These are phyloP conservation scores for Trissolcus brochymenae DNA, from an alignment of 2,888 invertebrate species.

Conservation along the genomic window DNA sequence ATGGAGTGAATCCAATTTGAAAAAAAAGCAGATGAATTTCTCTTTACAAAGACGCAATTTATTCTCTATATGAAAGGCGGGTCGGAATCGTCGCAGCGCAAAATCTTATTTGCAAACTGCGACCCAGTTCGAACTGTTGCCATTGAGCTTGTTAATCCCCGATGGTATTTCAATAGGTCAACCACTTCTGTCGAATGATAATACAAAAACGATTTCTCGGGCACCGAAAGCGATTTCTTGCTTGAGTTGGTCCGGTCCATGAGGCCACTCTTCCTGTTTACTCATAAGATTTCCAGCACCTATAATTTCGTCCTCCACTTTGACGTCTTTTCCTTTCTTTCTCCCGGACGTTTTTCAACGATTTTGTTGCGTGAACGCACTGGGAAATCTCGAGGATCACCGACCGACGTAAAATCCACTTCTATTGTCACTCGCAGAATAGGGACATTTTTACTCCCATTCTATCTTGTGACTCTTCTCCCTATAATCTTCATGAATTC, in stretches of 20 bases:
- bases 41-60: conserved; percentile 2
- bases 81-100: conserved; percentile 52
- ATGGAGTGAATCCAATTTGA: background rate
- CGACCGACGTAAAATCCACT: conserved; percentile 41
- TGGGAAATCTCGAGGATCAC: conserved; percentile 49
- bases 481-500: too few species aligned
- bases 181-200: conserved; percentile 66
- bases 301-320: conserved; percentile 69
- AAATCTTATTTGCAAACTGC: conserved; percentile 73
- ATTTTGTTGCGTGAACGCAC: conserved; percentile 68
- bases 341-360: conserved; percentile 46
- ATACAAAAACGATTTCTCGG: conserved; percentile 56
- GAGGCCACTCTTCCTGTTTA: conserved; percentile 71
- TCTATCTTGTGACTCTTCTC: conserved; percentile 29
- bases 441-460: conserved; percentile 55
- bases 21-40: conserved; percentile 4
- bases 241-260: conserved; percentile 69
- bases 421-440: conserved; percentile 59
- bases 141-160: conserved; percentile 61
- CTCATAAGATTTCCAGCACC: conserved; percentile 74
- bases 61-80: conserved; percentile 14
- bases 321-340: conserved; percentile 47
- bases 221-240: conserved; percentile 71
- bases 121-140: conserved; percentile 56
- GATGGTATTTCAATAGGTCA: conserved; percentile 66